Evolutionary conservation across 2,888 invertebrate species (phyloP).

Genomic region (Erebia ligea): DNA sequence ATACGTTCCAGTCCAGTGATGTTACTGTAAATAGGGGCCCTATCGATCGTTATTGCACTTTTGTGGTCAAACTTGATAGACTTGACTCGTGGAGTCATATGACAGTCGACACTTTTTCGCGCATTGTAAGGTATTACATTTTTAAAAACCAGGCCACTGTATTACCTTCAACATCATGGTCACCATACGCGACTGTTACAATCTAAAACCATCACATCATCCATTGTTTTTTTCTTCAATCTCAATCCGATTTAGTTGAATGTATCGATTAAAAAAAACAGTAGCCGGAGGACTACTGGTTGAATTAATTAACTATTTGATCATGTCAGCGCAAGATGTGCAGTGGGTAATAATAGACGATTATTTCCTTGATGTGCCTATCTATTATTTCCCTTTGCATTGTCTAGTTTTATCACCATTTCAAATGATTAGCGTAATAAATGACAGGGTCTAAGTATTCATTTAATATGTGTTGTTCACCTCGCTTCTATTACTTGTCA

Average conservation of each 20-base stretch:
- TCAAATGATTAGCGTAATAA: background rate
- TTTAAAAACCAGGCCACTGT: too few species aligned
- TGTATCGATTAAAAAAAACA: background rate
- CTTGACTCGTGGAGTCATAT: too few species aligned
- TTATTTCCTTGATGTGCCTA: constrained; percentile 2
- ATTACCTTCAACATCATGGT: too few species aligned
- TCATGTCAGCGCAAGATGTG: background rate
- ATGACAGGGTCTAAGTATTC: background rate
- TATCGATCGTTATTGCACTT: too few species aligned
- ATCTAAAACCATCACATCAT: background rate
- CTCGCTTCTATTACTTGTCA: background rate
- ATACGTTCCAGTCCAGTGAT: too few species aligned
- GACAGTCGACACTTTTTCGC: too few species aligned
- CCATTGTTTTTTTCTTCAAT: background rate
- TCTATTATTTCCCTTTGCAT: background rate
- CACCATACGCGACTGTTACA: background rate
- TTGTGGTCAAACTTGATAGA: too few species aligned
- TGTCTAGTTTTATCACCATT: background rate
- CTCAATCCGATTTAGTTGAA: background rate
- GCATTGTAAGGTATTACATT: too few species aligned
- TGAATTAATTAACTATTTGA: background rate
- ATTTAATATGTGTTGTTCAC: constrained; percentile 8
- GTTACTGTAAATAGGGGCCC: too few species aligned
- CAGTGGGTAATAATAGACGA: background rate
- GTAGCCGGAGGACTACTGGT: background rate